A percentile compares a stretch with the other conserved stretches of the same genome.
phyloP scores from a whole-genome alignment of 2,113 vertebrate genomes.

The Spilogale gracilis region DNA sequence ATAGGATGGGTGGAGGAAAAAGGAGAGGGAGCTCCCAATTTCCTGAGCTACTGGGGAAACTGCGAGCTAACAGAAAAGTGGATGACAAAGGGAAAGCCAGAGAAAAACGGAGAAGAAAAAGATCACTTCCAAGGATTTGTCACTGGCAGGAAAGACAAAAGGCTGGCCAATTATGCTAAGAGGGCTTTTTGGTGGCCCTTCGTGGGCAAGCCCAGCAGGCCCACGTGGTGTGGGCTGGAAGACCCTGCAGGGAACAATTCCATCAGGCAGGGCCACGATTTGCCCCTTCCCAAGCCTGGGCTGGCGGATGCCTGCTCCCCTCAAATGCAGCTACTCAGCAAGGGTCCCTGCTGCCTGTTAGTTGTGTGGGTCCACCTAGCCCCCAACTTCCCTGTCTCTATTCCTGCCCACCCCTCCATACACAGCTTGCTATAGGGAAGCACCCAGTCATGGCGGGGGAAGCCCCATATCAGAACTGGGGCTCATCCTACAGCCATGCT shows the following conservation, averaged over 20 bases:
- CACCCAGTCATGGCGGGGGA: neutral
- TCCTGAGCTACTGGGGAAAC: neutral
- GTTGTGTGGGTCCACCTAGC: neutral
- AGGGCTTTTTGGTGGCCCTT: constrained; percentile 45
- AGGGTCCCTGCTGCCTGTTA: neutral
- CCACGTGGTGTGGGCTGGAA: neutral
- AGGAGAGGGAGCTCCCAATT: neutral
- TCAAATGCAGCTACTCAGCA: neutral
- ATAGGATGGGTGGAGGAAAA: neutral
- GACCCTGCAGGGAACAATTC: neutral
- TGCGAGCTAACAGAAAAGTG: constrained; percentile 1
- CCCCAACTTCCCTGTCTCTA: neutral
- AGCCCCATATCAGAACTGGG: neutral
- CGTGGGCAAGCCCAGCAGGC: constrained; percentile 1
- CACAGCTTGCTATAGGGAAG: neutral
- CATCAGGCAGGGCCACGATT: neutral
- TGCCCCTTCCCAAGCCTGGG: neutral
- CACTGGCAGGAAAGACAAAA: constrained; percentile 27
- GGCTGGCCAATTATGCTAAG: constrained; percentile 52
- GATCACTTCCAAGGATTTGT: constrained; percentile 53
- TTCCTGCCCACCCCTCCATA: neutral
- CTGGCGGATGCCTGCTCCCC: neutral
- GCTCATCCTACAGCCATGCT: neutral
- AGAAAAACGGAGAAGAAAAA: constrained; percentile 28
- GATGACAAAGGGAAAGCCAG: neutral